Evolutionary conservation across 2,113 vertebrate species (phyloP).

Genomic region (Enhydra lutris): DNA sequence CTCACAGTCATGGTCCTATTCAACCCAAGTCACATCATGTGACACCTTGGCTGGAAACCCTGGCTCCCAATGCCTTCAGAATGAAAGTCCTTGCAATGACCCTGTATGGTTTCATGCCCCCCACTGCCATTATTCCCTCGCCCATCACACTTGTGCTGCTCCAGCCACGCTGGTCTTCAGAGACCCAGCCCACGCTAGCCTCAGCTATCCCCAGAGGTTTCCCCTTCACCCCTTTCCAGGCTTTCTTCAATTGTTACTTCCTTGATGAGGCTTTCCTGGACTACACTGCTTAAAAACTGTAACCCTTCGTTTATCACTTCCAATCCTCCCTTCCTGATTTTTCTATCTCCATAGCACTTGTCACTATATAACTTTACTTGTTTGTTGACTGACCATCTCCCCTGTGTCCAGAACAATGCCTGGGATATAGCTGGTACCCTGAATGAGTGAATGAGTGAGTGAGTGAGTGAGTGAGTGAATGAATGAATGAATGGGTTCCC

Average conservation of each 20-base stretch:
- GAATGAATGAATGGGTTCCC: not conserved
- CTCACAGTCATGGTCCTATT: not conserved
- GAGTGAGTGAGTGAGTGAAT: not conserved
- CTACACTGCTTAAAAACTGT: not conserved
- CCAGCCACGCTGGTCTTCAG: not conserved
- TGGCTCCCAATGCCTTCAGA: not conserved
- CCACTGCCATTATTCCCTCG: not conserved
- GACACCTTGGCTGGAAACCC: not conserved
- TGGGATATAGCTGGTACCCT: not conserved
- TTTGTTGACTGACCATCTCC: not conserved
- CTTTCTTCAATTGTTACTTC: not conserved
- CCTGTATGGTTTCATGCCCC: not conserved
- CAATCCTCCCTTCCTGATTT: not conserved
- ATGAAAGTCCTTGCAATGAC: not conserved
- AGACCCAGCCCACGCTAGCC: not conserved
- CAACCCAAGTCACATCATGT: not conserved
- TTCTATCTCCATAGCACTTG: not conserved
- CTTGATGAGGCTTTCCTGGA: not conserved
- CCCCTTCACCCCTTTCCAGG: not conserved
- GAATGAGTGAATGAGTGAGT: not conserved
- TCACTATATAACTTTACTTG: not conserved
- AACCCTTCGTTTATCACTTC: not conserved
- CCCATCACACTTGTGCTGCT: not conserved
- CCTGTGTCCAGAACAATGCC: not conserved
- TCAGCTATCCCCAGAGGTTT: not conserved